Evolutionary conservation across 2,888 invertebrate species (phyloP), one percentile per base, ranked within the genome.

Genomic region (Zeuzera pyrina): DNA sequence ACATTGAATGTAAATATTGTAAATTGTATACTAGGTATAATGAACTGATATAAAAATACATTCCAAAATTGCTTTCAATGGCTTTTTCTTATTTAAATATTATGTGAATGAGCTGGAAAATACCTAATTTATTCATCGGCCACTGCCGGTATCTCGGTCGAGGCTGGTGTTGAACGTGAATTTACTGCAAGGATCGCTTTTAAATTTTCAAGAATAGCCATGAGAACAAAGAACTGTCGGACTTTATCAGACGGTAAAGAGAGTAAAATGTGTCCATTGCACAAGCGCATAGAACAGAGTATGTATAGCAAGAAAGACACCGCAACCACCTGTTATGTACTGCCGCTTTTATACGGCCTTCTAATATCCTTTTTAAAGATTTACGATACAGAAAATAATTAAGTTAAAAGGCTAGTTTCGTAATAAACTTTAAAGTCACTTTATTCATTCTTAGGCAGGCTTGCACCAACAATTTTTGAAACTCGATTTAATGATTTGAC

Each of bases 211-310:
- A 68, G 68, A 69, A 54, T 53, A 52, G 49, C 48, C 39, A 45
- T 46, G 58, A 58, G 69, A 68, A 76, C 72, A 76, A 69, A 71
- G 69, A 64, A 59, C 51, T 57, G 59, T 50, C 57, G 55, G 63
- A 60, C 58, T 73, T 68, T 67, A 68, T 69, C 65, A 61, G 59
- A 58, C 63, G 52, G 62, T 73, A 74, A 77, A 73, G 67, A 67
- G 62, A 67, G 70, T 63, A 68, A 72, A 77, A 69, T 74, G 70
- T 76, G 68, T 73, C 66, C 57, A 57, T 52, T 65, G 68, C 70
- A 68, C 57, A 49, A 54, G 56, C 53, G 58, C 62, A 59, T 53
- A 50, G 52, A 51, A 56, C 51, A 52, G 48, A 54, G 52, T 64
- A 65, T n/a, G n/a, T 66, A 60, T 56, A 49, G 54, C 50, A 50